These are phyloP conservation scores for Cyprinodon brontotheroides DNA, from an alignment of 2,113 vertebrate species.

Conservation along the genomic window DNA sequence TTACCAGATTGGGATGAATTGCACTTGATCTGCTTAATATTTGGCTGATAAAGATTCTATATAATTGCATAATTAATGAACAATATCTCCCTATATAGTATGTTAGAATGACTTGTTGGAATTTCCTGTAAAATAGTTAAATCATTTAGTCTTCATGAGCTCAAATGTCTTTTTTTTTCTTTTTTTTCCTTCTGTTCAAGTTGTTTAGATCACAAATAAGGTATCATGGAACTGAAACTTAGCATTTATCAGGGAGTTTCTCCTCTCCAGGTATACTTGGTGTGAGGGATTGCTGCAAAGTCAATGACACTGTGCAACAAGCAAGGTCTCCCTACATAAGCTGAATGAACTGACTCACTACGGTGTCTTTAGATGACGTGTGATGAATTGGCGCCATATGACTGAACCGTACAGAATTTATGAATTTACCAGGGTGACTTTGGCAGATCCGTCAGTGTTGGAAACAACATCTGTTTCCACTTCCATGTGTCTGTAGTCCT, in stretches of 20 bases:
- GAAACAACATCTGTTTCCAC: constrained; percentile 96
- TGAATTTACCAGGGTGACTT: constrained; percentile 88
- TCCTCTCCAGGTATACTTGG: too few relatives aligned
- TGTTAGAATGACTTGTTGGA: neutral
- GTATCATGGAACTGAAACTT: neutral
- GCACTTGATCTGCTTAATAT: too few relatives aligned
- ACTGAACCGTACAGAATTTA: too few relatives aligned
- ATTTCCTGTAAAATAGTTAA: neutral
- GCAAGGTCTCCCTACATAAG: too few relatives aligned
- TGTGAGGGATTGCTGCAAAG: too few relatives aligned
- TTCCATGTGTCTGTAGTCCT: constrained; percentile 93
- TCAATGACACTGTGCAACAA: too few relatives aligned
- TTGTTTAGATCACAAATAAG: neutral
- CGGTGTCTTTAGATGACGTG: too few relatives aligned
- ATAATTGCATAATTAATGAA: neutral
- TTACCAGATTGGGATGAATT: neutral
- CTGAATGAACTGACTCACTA: too few relatives aligned
- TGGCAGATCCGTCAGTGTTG: constrained; percentile 95
- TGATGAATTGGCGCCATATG: too few relatives aligned
- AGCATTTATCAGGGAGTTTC: neutral
- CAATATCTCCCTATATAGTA: neutral
- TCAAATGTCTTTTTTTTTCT: neutral
- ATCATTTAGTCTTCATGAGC: too few relatives aligned
- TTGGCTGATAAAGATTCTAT: too few relatives aligned
- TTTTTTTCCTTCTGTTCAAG: neutral